These are phyloP conservation scores for Ursus arctos DNA, from an alignment of 2,113 vertebrate species.

Conservation along the genomic window DNA sequence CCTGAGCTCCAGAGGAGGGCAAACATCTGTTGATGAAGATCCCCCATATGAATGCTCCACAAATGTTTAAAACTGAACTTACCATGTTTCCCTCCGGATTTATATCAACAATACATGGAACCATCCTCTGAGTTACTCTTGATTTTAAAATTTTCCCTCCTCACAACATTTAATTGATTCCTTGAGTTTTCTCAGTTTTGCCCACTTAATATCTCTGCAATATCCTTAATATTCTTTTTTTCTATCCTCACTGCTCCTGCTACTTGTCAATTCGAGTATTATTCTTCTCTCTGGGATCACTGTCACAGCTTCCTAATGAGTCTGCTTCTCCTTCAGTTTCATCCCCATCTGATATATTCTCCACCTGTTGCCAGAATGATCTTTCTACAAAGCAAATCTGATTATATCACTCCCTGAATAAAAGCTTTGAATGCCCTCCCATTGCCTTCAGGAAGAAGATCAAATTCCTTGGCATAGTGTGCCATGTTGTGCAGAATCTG, in stretches of 20 bases:
- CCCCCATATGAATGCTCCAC: not conserved
- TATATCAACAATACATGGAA: not conserved
- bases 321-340: constrained; percentile 19
- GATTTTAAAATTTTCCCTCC: not conserved
- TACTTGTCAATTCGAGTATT: not conserved
- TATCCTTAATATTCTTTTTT: not conserved
- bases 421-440: constrained; percentile 1
- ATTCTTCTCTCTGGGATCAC: not conserved
- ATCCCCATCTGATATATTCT: not conserved
- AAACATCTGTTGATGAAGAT: not conserved
- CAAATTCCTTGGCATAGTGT: not conserved
- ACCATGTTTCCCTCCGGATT: not conserved
- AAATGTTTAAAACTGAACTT: not conserved
- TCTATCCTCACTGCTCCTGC: not conserved
- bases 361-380: constrained; percentile 4
- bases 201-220: not conserved
- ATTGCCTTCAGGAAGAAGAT: not conserved
- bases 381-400: constrained; percentile 22
- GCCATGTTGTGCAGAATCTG: not conserved
- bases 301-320: not conserved
- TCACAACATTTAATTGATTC: constrained; percentile 6
- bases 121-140: not conserved
- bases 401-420: constrained; percentile 41
- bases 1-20: not conserved
- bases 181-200: constrained; percentile 44